Conservation (phyloP, 2,113 vertebrate genomes). For the Alectura lathami region DNA sequence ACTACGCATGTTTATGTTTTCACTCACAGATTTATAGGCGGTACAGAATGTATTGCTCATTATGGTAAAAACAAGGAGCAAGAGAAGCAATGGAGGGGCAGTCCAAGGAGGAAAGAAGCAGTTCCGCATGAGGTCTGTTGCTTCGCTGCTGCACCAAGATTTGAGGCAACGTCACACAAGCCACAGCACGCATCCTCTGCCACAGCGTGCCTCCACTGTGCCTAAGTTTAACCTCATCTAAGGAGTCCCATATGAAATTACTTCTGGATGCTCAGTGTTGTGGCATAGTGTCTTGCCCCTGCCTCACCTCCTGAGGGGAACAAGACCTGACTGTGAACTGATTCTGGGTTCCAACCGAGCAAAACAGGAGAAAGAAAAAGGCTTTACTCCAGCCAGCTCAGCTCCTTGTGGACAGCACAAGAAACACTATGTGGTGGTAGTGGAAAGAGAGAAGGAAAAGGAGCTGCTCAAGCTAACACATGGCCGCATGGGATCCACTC, state of each 20-base stretch:
- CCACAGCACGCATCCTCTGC: background rate
- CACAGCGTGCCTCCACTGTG: too few relatives aligned
- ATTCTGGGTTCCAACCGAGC: background rate
- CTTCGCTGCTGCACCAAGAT: background rate
- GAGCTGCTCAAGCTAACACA: background rate
- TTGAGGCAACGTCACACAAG: rapidly evolving
- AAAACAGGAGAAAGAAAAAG: background rate
- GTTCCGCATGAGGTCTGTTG: background rate
- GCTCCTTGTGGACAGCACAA: background rate
- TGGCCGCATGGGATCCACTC: background rate
- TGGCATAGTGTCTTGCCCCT: background rate
- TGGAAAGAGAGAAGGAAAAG: background rate
- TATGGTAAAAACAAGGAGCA: background rate
- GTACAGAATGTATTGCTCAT: background rate
- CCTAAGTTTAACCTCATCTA: background rate
- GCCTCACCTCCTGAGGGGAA: background rate
- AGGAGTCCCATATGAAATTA: background rate
- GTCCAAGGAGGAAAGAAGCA: rapidly evolving
- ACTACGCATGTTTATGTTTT: background rate
- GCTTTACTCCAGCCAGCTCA: background rate
- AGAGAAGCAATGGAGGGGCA: background rate
- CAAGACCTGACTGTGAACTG: background rate
- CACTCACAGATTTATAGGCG: background rate
- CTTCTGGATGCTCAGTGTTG: background rate
- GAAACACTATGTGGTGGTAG: background rate